Evolutionary conservation across 2,797 vertebrate species (phyloP).

Genomic region (Anguilla anguilla): DNA sequence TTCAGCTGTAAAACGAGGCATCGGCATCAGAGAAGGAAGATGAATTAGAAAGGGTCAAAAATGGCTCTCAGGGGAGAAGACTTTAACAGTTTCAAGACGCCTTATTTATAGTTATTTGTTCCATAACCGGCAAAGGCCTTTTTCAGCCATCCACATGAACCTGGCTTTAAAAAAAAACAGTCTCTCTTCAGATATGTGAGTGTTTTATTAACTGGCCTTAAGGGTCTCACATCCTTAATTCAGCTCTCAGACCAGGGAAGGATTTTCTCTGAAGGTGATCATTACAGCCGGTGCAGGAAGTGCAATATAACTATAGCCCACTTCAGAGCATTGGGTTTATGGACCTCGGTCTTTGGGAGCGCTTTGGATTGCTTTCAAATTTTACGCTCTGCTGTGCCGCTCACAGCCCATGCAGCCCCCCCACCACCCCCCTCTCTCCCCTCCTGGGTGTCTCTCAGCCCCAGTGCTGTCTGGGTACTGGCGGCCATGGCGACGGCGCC

Average conservation of each 20-base stretch:
- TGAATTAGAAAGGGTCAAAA: constrained; percentile 15
- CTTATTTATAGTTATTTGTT: constrained; percentile 34
- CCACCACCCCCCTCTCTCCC: too few relatives aligned
- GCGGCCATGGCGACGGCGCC: background rate
- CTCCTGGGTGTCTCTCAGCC: background rate
- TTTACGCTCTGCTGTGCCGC: constrained; percentile 3
- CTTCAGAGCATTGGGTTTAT: background rate
- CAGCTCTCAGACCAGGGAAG: constrained; percentile 9
- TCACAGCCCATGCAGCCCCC: background rate
- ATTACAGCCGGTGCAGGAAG: constrained; percentile 13
- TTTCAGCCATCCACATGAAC: constrained; percentile 1
- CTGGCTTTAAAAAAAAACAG: constrained; percentile 22
- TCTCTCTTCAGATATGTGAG: constrained; percentile 14
- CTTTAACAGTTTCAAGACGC: constrained; percentile 20
- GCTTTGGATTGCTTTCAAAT: constrained; percentile 23
- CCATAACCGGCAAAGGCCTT: constrained; percentile 32
- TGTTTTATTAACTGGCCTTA: constrained; percentile 33
- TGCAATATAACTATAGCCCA: constrained; percentile 25
- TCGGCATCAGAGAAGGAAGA: background rate
- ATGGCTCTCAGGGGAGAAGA: background rate
- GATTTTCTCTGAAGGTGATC: constrained; percentile 14
- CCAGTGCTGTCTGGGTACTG: background rate
- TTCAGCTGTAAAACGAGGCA: constrained; percentile 21
- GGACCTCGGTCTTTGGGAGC: background rate
- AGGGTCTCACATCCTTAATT: constrained; percentile 28